Conservation (phyloP, 2,888 invertebrate species). For the Neoscelio sp. region DNA sequence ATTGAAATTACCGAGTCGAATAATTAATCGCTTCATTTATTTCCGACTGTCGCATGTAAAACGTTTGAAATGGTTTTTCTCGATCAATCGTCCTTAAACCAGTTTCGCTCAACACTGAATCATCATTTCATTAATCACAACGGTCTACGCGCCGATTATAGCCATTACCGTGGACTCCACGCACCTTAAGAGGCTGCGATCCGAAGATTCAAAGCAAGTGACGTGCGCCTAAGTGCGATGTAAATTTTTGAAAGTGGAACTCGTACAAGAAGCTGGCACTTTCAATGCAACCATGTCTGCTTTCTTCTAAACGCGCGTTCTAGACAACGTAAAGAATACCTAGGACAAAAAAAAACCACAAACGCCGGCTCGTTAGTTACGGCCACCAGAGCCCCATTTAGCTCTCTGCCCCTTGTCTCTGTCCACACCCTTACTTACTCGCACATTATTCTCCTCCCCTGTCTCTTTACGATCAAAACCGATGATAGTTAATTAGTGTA, state of each 20-base stretch:
- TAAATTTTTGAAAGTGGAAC: constrained; percentile 56
- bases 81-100: neutral
- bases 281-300: constrained; percentile 37
- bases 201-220: constrained; percentile 16
- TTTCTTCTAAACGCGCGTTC: constrained; percentile 41
- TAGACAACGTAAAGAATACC: constrained; percentile 19
- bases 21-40: too few relatives aligned
- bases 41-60: too few relatives aligned
- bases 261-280: constrained; percentile 48
- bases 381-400: constrained; percentile 50
- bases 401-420: constrained; percentile 32
- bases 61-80: too few relatives aligned
- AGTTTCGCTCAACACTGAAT: neutral
- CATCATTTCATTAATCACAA: too few relatives aligned
- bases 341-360: constrained; percentile 42
- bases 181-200: constrained; percentile 20
- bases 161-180: too few relatives aligned
- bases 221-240: constrained; percentile 34
- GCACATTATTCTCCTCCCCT: too few relatives aligned
- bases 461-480: too few relatives aligned
- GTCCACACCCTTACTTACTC: constrained; percentile 70
- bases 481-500: too few relatives aligned
- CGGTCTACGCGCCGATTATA: too few relatives aligned
- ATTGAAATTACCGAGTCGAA: too few relatives aligned
- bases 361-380: constrained; percentile 66